These are phyloP conservation scores for Acleris laterana DNA, from an alignment of 2,888 invertebrate genomes.

Conservation along the genomic window DNA sequence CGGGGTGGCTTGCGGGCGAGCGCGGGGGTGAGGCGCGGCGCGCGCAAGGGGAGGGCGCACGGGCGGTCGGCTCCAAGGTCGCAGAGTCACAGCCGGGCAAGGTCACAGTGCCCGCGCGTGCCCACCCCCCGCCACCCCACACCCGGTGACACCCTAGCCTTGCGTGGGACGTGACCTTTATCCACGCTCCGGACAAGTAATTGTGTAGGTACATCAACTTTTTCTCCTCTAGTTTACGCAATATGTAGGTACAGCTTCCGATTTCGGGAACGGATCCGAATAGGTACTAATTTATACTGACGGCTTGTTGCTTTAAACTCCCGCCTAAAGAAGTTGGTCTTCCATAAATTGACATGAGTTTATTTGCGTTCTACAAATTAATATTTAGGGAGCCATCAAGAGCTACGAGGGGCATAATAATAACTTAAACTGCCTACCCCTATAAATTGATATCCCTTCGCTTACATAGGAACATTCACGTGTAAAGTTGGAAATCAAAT, in stretches of 20 bases:
- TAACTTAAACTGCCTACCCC: too few species aligned
- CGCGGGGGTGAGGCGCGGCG: constrained; percentile 43
- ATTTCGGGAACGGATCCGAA: constrained; percentile 45
- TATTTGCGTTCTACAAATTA: background rate
- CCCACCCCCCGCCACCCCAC: constrained; percentile 60
- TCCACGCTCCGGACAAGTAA: constrained; percentile 79
- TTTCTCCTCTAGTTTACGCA: constrained; percentile 44
- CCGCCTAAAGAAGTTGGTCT: background rate
- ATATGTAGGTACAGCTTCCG: constrained; percentile 64
- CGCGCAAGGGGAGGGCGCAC: constrained; percentile 45
- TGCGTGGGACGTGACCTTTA: constrained; percentile 84
- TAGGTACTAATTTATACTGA: constrained; percentile 4
- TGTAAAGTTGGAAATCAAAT: too few species aligned
- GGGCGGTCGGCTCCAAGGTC: constrained; percentile 77
- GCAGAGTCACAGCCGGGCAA: constrained; percentile 84
- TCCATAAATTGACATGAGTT: background rate
- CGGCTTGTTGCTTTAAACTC: background rate
- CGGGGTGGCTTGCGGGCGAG: constrained; percentile 45
- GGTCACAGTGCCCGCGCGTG: constrained; percentile 82
- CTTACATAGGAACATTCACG: too few species aligned
- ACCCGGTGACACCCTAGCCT: constrained; percentile 74
- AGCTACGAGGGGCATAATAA: too few species aligned
- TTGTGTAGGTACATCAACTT: constrained; percentile 56
- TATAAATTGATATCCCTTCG: too few species aligned
- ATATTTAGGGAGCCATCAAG: background rate